These are phyloP conservation scores for Excalfactoria chinensis DNA, from an alignment of 2,113 vertebrate species.

Conservation along the genomic window DNA sequence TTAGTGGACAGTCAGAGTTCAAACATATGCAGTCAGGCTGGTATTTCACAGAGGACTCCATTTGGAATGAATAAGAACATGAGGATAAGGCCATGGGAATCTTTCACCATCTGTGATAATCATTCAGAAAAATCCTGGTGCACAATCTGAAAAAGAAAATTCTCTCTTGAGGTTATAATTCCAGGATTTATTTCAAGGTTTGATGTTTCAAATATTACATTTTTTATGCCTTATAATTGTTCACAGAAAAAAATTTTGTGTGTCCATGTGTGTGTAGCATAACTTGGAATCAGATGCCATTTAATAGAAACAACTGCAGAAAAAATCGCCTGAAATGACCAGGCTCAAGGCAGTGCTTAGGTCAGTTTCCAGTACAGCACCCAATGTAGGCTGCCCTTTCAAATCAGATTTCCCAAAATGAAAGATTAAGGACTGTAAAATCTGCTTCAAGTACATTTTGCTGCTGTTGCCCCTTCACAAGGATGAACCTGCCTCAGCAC, in stretches of 20 bases:
- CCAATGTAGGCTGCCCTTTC: neutral
- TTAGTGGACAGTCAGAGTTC: constrained; percentile 67
- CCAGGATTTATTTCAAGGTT: constrained; percentile 18
- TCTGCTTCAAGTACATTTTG: neutral
- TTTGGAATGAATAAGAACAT: constrained; percentile 52
- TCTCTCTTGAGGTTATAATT: neutral
- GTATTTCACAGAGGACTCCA: constrained; percentile 48
- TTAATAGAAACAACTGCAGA: neutral
- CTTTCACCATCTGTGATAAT: constrained; percentile 69
- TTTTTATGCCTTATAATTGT: neutral
- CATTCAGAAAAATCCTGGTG: constrained; percentile 52
- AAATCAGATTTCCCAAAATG: neutral
- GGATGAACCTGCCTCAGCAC: rapidly evolving
- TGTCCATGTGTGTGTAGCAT: neutral
- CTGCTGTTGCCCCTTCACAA: neutral
- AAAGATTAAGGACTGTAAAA: neutral
- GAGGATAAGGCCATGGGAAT: constrained; percentile 55
- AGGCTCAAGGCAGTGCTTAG: neutral
- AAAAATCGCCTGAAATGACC: neutral
- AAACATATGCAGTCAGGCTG: constrained; percentile 49
- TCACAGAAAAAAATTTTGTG: neutral
- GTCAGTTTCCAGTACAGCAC: neutral
- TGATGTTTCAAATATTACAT: neutral
- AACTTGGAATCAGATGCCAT: neutral
- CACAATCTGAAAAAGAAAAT: constrained; percentile 24